These are phyloP conservation scores for Dynastes tityus DNA, from an alignment of 2,888 invertebrate species.

Conservation along the genomic window DNA sequence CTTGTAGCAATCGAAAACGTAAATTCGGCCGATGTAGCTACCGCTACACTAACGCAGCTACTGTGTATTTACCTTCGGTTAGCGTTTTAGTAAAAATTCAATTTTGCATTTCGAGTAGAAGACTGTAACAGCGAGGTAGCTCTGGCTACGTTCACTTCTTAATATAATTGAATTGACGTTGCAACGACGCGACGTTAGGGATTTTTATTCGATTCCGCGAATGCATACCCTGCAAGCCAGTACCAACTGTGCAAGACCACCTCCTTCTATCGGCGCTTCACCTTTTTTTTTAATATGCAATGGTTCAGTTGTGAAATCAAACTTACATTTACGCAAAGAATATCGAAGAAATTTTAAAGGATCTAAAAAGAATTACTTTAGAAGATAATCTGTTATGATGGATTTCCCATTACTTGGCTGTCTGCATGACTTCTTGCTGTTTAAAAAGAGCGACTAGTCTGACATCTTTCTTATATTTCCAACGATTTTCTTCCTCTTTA, in stretches of 20 bases:
- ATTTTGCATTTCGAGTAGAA: conserved; percentile 21
- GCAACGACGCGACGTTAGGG: conserved; percentile 11
- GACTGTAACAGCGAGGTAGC: neutral
- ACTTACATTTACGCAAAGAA: neutral
- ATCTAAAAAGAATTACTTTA: neutral
- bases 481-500: too few species aligned
- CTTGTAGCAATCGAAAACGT: neutral
- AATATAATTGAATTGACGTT: conserved; percentile 30
- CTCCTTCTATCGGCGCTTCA: neutral
- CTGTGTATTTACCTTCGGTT: conserved; percentile 23
- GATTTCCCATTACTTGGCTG: neutral
- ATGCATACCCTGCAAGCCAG: neutral
- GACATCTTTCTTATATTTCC: too few species aligned
- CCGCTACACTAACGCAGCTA: neutral
- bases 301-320: neutral
- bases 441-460: too few species aligned
- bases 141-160: conserved; percentile 21
- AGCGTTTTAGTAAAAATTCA: conserved; percentile 33
- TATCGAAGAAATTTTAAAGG: conserved; percentile 8
- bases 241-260: neutral
- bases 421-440: too few species aligned
- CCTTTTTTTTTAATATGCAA: neutral
- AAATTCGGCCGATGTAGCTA: neutral
- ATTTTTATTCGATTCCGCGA: conserved; percentile 36
- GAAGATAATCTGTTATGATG: neutral